Percentiles rank a stretch among this genome's conserved stretches.
Evolutionary conservation across 2,797 vertebrate genomes (phyloP).

Genomic region (Serranus cabrilla): DNA sequence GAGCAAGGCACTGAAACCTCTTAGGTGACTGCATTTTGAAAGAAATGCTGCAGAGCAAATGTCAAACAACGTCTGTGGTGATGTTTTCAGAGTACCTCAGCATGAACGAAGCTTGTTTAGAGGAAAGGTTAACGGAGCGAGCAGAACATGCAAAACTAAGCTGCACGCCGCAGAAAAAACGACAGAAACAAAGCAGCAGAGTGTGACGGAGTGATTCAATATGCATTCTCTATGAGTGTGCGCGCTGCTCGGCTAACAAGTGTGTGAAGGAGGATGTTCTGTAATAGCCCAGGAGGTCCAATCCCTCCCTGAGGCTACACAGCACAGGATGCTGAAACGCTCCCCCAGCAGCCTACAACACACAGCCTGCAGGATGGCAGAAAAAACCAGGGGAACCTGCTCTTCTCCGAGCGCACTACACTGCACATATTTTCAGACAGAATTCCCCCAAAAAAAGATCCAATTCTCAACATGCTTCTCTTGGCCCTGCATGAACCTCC

Average conservation of each 20-base stretch:
- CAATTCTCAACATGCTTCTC: constrained; percentile 32
- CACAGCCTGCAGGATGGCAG: constrained; percentile 1
- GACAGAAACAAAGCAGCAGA: constrained; percentile 32
- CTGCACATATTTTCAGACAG: constrained; percentile 13
- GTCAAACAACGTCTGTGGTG: not conserved
- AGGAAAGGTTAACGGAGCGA: constrained; percentile 30
- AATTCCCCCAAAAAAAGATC: constrained; percentile 28
- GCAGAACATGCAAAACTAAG: constrained; percentile 15
- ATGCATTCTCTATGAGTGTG: constrained; percentile 23
- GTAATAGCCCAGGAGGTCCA: constrained; percentile 49
- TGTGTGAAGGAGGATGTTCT: constrained; percentile 32
- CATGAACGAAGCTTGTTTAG: constrained; percentile 8
- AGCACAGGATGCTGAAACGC: constrained; percentile 40
- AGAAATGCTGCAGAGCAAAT: constrained; percentile 10
- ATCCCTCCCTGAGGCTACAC: constrained; percentile 36
- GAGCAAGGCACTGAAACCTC: not conserved
- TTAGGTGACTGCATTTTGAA: not conserved
- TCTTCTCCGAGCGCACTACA: not conserved
- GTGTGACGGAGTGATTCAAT: constrained; percentile 38
- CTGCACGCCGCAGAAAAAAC: constrained; percentile 1
- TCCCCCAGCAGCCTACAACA: constrained; percentile 17
- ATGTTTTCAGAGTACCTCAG: not conserved
- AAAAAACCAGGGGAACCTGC: not conserved
- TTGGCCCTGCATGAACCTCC: constrained; percentile 45
- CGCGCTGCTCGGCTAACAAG: constrained; percentile 46